Conservation (phyloP, 1,140 invertebrate genomes). For the Saccostrea glomerata region DNA sequence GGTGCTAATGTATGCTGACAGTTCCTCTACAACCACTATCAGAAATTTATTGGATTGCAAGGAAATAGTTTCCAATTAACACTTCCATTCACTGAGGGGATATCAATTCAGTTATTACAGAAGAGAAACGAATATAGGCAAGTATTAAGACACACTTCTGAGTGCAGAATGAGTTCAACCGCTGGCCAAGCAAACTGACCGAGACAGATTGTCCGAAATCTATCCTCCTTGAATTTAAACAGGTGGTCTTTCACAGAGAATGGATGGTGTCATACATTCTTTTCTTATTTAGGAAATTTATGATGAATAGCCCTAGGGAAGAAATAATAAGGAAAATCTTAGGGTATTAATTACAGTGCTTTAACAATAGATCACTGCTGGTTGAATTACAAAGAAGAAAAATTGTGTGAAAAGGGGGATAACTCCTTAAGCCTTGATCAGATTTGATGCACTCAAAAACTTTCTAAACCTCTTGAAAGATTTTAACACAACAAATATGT, state of each 20-base stretch:
- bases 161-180: neutral
- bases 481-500: too few relatives aligned
- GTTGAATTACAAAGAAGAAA: neutral
- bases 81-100: constrained; percentile 11
- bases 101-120: neutral
- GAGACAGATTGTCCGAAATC: constrained; percentile 25
- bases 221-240: neutral
- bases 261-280: neutral
- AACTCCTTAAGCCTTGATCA: neutral
- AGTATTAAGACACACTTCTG: neutral
- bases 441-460: too few relatives aligned
- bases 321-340: neutral
- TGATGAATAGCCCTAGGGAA: neutral
- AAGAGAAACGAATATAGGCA: neutral
- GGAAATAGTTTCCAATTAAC: constrained; percentile 36
- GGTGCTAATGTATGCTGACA: constrained; percentile 29
- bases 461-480: too few relatives aligned
- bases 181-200: constrained; percentile 28
- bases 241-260: constrained; percentile 6
- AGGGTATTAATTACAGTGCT: neutral
- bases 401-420: neutral
- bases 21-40: neutral
- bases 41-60: constrained; percentile 32
- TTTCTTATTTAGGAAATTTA: neutral
- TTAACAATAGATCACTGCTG: neutral